Conservation (phyloP, 2,113 vertebrate genomes). For the Sciurus niger region DNA sequence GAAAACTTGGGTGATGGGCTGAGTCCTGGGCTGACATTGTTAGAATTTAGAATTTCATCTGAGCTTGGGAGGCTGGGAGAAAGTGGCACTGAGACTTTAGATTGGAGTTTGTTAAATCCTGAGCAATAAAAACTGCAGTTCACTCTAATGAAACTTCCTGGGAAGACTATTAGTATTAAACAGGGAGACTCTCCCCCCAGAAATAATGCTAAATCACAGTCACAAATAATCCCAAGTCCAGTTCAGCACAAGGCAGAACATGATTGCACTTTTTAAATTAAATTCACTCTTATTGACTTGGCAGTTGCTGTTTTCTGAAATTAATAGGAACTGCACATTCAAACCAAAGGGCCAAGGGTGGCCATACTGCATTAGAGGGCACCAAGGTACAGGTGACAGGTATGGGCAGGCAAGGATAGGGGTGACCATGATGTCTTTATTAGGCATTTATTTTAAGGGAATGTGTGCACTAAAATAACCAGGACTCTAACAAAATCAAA, state of each 20-base stretch:
- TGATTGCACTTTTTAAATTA: conserved; percentile 83
- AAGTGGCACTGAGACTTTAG: conserved; percentile 82
- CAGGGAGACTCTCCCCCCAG: conserved; percentile 71
- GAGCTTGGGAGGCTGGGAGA: conserved; percentile 78
- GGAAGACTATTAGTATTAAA: conserved; percentile 88
- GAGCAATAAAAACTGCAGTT: conserved; percentile 88
- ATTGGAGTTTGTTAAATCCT: conserved; percentile 84
- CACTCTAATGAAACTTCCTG: conserved; percentile 88
- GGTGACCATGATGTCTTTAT: not conserved
- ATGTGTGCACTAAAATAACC: not conserved
- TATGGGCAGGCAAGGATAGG: not conserved
- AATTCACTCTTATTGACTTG: conserved; percentile 80
- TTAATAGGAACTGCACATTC: conserved; percentile 70
- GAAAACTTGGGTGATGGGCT: conserved; percentile 17
- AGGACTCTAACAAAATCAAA: not conserved
- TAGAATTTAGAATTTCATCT: conserved; percentile 75
- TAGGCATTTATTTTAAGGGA: not conserved
- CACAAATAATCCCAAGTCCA: conserved; percentile 75
- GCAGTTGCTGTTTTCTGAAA: conserved; percentile 67
- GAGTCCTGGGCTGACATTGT: conserved; percentile 68
- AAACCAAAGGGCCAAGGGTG: not conserved
- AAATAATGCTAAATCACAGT: conserved; percentile 84
- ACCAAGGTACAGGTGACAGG: not conserved
- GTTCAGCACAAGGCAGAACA: conserved; percentile 79
- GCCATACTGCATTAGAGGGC: not conserved